A percentile compares a stretch with the other conserved stretches of the same genome.
These are phyloP conservation scores for Bombus vancouverensis DNA, from an alignment of 1,140 invertebrate species.

Conservation along the genomic window DNA sequence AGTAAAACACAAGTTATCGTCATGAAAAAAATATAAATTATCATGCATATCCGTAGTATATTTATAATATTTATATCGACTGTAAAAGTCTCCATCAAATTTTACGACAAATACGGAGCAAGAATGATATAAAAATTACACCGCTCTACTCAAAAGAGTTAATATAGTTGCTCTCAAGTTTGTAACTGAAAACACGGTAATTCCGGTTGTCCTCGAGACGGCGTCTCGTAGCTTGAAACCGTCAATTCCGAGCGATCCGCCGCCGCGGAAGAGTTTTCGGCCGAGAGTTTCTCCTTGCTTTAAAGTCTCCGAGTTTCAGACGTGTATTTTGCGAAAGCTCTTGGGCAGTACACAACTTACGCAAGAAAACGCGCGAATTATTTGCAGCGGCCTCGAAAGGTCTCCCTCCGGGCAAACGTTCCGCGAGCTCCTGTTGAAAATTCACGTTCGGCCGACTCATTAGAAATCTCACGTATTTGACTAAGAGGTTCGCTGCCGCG, in stretches of 20 bases:
- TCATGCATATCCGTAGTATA: no score
- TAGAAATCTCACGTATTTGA: conserved; percentile 67
- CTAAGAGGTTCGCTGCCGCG: conserved; percentile 54
- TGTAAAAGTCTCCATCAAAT: no score
- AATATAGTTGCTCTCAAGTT: neutral
- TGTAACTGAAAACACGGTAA: neutral
- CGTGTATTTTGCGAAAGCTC: conserved; percentile 4
- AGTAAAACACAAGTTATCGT: neutral
- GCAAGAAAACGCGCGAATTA: conserved; percentile 55
- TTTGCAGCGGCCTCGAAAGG: conserved; percentile 45
- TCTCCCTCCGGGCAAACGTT: conserved; percentile 25
- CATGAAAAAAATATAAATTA: no score
- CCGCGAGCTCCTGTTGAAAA: conserved; percentile 24
- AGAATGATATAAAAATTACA: no score
- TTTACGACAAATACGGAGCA: neutral
- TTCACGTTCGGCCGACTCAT: conserved; percentile 61
- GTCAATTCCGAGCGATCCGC: neutral
- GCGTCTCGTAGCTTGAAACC: neutral
- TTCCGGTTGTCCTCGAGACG: neutral
- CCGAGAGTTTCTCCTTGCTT: neutral
- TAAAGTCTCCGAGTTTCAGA: neutral
- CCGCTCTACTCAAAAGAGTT: neutral
- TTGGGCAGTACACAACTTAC: conserved; percentile 16
- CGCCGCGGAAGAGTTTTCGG: neutral
- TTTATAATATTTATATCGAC: no score